Base-by-base conservation (phyloP, 2,888 invertebrate species). In the Mythimna pallens region DNA sequence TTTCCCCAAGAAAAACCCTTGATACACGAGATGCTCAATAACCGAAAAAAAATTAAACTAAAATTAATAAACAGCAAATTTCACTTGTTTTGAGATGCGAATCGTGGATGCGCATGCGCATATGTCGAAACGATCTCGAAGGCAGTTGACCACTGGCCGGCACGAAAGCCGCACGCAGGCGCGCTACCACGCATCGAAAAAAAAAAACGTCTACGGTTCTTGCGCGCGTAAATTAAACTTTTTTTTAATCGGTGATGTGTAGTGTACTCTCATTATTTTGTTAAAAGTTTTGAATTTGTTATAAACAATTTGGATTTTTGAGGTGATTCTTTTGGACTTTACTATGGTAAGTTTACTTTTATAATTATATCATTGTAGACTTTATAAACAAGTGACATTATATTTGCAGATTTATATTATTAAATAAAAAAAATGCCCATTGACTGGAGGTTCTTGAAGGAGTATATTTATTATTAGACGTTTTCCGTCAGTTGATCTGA, bases 91-190 rank as follows among this genome's bases (percentile, higher is more conserved):
- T 84, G 70, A 76, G 84, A 86, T 83, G 73, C 68, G 82, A 65
- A 73, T 76, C 70, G 74, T 76, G 75, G 81, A 73, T 84, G 85
- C 68, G 82, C 82, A 73, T 84, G 85, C 68, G 82, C 82, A 73
- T 81, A 71, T 59, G 73, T 70, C 47, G 78, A 74, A 82, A 78
- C 79, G 72, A 72, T 70, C 67, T 81, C 81, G 68, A 47, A 75
- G 84, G 62, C 94, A 95, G 95, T 96, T 96, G 96, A 96, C 96
- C 96, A 95, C 82, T 89, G 96, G 93, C 95, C 95, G 94, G 92
- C 94, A 91, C 88, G 88, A 86, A 80, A 86, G 87, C 77, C 88
- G 89, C 94, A 94, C 95, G 95, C 91, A 76, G 76, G 52, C 81
- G 81, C 82, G 77, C 71, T 69, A 73, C n/a, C 78, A 71, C 70